Evolutionary conservation across 92 coral and sea anemone genomes (phyloP).

Genomic region (Meandrina meandrites): DNA sequence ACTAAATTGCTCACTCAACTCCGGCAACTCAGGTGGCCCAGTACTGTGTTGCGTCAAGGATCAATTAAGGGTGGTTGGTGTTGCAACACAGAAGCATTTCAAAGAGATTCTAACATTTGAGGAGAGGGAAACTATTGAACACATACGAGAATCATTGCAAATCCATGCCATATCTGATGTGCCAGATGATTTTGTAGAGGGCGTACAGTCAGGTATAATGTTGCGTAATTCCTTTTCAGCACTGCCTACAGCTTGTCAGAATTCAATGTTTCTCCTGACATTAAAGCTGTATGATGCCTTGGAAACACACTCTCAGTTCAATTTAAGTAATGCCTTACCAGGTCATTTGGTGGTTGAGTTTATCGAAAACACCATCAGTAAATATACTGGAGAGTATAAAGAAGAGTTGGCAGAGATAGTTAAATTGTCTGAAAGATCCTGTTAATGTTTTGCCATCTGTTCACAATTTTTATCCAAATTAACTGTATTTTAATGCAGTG

Average conservation of each 20-base stretch:
- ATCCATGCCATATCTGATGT: not conserved
- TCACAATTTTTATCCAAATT: not conserved
- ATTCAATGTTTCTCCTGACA: not conserved
- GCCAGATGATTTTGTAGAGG: not conserved
- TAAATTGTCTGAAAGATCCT: not conserved
- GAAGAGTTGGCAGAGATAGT: constrained; percentile 1
- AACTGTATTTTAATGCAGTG: too few species aligned
- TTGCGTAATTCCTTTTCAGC: too few species aligned
- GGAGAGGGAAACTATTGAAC: not conserved
- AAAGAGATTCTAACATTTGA: constrained; percentile 6
- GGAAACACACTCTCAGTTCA: constrained; percentile 2
- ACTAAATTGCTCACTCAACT: constrained; percentile 6
- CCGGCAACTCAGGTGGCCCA: constrained; percentile 36
- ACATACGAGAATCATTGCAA: not conserved
- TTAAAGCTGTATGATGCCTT: constrained; percentile 20
- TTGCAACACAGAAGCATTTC: constrained; percentile 26
- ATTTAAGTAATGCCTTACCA: constrained; percentile 1
- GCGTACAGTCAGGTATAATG: too few species aligned
- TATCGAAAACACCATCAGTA: not conserved
- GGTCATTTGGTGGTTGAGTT: not conserved
- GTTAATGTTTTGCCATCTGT: constrained; percentile 10
- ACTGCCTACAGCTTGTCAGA: not conserved
- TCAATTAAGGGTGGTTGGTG: constrained; percentile 21
- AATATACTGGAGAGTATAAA: not conserved
- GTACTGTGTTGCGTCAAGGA: not conserved